Conservation (phyloP, 2,797 vertebrate genomes). For the Coccyzus lansbergi region DNA sequence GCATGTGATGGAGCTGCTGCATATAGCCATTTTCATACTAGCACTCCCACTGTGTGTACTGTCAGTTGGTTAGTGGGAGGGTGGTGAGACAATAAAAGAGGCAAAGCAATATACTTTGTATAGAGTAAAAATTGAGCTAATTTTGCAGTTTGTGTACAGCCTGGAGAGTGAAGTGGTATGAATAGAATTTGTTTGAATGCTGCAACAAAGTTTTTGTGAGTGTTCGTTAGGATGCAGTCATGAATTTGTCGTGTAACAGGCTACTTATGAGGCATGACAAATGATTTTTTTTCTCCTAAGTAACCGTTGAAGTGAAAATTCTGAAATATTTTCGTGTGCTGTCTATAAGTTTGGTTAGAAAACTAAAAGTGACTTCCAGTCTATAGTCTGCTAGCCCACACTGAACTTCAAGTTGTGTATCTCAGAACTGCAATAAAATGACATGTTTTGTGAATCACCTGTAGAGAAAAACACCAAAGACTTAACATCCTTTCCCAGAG, state of each 20-base stretch:
- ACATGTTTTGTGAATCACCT: background rate
- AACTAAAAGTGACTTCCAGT: background rate
- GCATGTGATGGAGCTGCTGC: background rate
- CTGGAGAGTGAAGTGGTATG: background rate
- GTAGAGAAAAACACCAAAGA: background rate
- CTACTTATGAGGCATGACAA: background rate
- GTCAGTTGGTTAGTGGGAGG: background rate
- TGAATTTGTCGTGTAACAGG: background rate
- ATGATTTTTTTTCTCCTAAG: background rate
- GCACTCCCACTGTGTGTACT: background rate
- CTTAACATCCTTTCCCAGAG: fast-evolving
- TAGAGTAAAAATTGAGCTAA: background rate
- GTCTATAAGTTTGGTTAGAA: background rate
- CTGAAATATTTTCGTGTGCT: background rate
- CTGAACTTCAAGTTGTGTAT: background rate
- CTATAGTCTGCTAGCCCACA: background rate
- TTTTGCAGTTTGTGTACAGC: background rate
- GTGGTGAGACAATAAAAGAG: background rate
- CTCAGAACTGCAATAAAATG: background rate
- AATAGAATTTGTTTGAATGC: background rate
- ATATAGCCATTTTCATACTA: background rate
- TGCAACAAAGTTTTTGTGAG: background rate
- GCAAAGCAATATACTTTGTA: background rate
- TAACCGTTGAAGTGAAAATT: background rate
- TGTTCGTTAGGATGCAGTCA: background rate